These are phyloP conservation scores for crab-eating macaque (Macaca fascicularis) DNA, from an alignment of 2,113 vertebrate species.

Conservation along the genomic window T2T-MFA8v1.1 NC_088375.1:152130001-152130500, in stretches of 20 bases:
- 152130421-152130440: neutral
- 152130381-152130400: neutral
- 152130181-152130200: neutral
- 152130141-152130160: too few species aligned
- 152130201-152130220: neutral
- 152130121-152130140: neutral
- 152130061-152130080: neutral
- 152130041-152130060: neutral
- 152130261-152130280: neutral
- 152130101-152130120: neutral
- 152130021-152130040: neutral
- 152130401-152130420: neutral
- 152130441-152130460: neutral
- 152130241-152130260: neutral
- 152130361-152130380: neutral
- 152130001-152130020: neutral
- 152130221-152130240: neutral
- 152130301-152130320: neutral
- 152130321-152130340: neutral
- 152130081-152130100: neutral
- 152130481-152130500: neutral
- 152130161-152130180: too few species aligned
- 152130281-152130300: neutral
- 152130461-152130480: neutral
- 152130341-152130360: neutral